Base-by-base conservation (phyloP, 2,113 vertebrate species). In the Nicator chloris region DNA sequence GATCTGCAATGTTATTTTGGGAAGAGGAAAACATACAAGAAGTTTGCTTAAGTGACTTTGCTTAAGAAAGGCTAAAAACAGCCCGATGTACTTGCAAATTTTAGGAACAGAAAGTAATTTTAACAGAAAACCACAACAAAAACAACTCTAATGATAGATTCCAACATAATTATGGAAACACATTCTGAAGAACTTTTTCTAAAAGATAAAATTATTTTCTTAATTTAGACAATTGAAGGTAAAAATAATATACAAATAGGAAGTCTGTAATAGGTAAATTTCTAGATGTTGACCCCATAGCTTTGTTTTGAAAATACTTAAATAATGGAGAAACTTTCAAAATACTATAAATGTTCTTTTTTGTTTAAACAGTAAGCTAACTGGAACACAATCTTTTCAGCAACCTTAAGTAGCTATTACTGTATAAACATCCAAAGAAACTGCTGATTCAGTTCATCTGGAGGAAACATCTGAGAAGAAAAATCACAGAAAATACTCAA, bases 101-200 rank as follows among this genome's bases (percentile, higher is more conserved):
- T 97, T 95, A 97, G 97, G 98, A 98, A 93, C 95, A 95, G 97
- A 97, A 97, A 97, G 95, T 69, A 96, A 96, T 97, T 98, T 97
- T 86, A 97, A 97, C 94, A 96, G 94, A 97, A 97, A 97, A 95
- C 94, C 93, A 98, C 97, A 98, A 98, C 97, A 98, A 97, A 98
- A 98, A 73, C 96, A 97, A 90, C 72, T 96, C 91, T 94, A 97
- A 98, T 98, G 96, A 97, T 76, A 97, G 96, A 96, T 91, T 96
- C 59, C 91, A 90, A 84, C 33, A 87, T 94, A 98, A 97, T 97
- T 98, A 97, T 75, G 93, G 97, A 97, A 98, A 97, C 78, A 63
- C 40, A 96, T 88, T 96, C 53, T 97, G 86, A 97, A 96, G 53
- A 93, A 92, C 24, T 75, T 95, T 96, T 97, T 91, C 90, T 95